Base-by-base conservation (phyloP, 2,888 invertebrate species). In the Plemyria rubiginata region DNA sequence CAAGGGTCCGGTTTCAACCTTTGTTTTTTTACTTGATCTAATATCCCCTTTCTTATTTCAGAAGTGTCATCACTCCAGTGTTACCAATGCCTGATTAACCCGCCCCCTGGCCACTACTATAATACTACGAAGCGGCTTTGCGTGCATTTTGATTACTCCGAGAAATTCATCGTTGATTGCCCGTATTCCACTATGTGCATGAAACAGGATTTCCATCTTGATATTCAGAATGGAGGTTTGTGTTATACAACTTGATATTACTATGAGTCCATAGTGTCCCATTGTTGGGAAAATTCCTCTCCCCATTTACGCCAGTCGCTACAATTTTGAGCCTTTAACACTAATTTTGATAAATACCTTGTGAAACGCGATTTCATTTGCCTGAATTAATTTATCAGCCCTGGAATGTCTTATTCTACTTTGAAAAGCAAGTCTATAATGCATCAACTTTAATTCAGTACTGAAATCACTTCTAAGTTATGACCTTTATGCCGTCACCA, bases 131-230 rank as follows among this genome's bases (percentile, higher is more conserved):
- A 94, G 69, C 93, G 94, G 55, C 89, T 96, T 45, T 98, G 97
- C 82, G 93, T 95, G 7, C 94, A 96, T 77, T 97, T 97, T 82
- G 96, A 97, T 81, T 94, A 94, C 72, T 95, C 96, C 1, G 88
- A 94, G 6, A 93, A 93, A 71, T 98, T 94, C 84, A 94, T 96
- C 65, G 94, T 95, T 5, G 94, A 96, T 67, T 98, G 97, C 80
- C 96, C 96, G 0, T 95, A 94, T 79, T 97, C 97, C 0, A 97
- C 97, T 0, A 95, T 97, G 93, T 98, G 97, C 80, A 94, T 96
- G 93, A 97, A 97, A 82, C 95, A 95, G 77, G 95, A 95, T 53
- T 94, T 94, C 67, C 93, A 94, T 70, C 93, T 95, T 15, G 90
- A 95, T 67, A 93, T 96, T 75, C 94, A 94, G 70, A 94, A 94